phyloP scores from a whole-genome alignment of 2,113 vertebrate species.

The Aptenodytes forsteri region DNA sequence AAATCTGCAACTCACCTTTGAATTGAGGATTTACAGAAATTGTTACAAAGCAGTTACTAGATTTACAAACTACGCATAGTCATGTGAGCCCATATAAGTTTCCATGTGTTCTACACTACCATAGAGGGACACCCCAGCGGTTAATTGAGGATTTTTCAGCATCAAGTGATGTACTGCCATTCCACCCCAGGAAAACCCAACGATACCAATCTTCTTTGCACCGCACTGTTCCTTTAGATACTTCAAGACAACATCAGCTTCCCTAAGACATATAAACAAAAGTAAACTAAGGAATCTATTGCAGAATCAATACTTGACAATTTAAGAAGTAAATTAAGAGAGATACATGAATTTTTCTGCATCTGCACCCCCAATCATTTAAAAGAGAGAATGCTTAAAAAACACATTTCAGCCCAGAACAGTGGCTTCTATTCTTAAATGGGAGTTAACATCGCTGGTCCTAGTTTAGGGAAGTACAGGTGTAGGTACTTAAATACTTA shows the following conservation, averaged over 20 bases:
- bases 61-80: not conserved
- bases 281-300: not conserved
- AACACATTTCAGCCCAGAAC: not conserved
- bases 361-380: not conserved
- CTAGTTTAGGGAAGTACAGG: not conserved
- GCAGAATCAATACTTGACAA: not conserved
- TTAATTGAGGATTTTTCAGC: constrained; percentile 81
- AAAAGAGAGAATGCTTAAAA: not conserved
- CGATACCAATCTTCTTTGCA: constrained; percentile 77
- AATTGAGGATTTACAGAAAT: not conserved
- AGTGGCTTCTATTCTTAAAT: not conserved
- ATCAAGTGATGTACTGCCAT: constrained; percentile 85
- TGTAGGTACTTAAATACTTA: constrained; percentile 22
- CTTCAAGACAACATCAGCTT: constrained; percentile 81
- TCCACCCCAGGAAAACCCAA: constrained; percentile 97
- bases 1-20: not conserved
- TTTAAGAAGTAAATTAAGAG: not conserved
- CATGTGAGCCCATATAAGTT: not conserved
- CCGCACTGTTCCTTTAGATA: constrained; percentile 84
- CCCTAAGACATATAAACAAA: constrained; percentile 76
- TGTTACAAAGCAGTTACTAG: not conserved
- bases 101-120: constrained; percentile 74
- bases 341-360: not conserved
- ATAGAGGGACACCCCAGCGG: constrained; percentile 87
- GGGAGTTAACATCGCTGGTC: not conserved